Evolutionary conservation across 2,113 vertebrate species (phyloP).

Genomic region (Limnothrissa miodon): DNA sequence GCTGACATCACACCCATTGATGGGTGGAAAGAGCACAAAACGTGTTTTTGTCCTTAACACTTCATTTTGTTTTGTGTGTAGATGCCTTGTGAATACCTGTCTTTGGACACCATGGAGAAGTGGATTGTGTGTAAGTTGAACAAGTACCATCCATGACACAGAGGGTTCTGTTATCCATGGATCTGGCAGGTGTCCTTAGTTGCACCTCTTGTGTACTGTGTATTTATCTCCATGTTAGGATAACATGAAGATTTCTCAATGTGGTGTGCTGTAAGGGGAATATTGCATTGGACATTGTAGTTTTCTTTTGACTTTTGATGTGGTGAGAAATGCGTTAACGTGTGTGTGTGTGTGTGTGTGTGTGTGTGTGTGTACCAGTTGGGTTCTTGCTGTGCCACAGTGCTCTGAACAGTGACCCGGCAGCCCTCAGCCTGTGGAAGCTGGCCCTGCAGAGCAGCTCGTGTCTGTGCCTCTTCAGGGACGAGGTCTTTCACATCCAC

Average conservation of each 20-base stretch:
- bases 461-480: slow-evolving; percentile 94
- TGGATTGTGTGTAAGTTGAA: slow-evolving; percentile 96
- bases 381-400: slow-evolving; percentile 97
- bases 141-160: background rate
- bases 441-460: slow-evolving; percentile 97
- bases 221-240: background rate
- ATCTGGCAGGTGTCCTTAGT: background rate
- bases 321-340: background rate
- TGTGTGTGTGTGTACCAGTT: slow-evolving; percentile 70
- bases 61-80: slow-evolving; percentile 50
- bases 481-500: slow-evolving; percentile 98
- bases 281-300: too few species aligned
- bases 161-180: background rate
- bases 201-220: background rate
- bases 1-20: background rate
- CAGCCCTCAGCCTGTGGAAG: slow-evolving; percentile 93
- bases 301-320: too few species aligned
- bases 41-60: background rate
- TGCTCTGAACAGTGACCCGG: slow-evolving; percentile 88
- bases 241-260: background rate
- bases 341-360: slow-evolving; percentile 33
- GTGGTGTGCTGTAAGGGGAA: background rate
- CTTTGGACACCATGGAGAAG: slow-evolving; percentile 97
- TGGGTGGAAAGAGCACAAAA: background rate
- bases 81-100: slow-evolving; percentile 99